These are phyloP conservation scores for Acromyrmex echinatior DNA, from an alignment of 1,140 invertebrate genomes.

Conservation along the genomic window DNA sequence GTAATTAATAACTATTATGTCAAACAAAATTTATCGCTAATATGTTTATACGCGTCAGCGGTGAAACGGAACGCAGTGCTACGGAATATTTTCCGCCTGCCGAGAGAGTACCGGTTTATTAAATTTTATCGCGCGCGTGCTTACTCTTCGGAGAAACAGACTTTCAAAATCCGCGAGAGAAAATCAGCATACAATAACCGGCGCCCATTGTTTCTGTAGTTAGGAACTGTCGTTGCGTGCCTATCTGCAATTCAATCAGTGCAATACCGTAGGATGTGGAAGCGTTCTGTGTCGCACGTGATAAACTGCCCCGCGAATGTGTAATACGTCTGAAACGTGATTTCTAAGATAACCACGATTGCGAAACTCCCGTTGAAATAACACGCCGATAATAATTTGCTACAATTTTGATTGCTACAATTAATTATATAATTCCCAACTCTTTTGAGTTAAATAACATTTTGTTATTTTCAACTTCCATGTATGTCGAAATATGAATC, in stretches of 20 bases:
- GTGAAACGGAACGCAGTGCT: conserved; percentile 4
- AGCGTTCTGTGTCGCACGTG: conserved; percentile 65
- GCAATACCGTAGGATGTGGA: conserved; percentile 60
- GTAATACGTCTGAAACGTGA: conserved; percentile 27
- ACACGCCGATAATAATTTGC: not conserved
- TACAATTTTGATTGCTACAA: not conserved
- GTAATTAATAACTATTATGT: conserved; percentile 42
- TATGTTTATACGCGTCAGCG: not conserved
- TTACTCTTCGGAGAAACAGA: conserved; percentile 62
- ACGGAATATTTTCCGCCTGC: not conserved
- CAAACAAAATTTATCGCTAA: not conserved
- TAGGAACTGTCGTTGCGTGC: conserved; percentile 70
- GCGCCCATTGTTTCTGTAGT: conserved; percentile 75
- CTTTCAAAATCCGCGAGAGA: conserved; percentile 69
- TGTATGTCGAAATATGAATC: too few species aligned
- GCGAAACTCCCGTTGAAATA: not conserved
- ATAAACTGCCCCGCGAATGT: conserved; percentile 37
- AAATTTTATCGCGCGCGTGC: conserved; percentile 64
- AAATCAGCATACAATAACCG: conserved; percentile 77
- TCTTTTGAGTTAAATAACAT: too few species aligned
- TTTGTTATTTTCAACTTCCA: too few species aligned
- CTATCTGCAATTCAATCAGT: conserved; percentile 77
- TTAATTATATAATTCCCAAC: too few species aligned
- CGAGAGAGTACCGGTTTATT: conserved; percentile 47
- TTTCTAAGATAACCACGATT: conserved; percentile 36